phyloP scores from a whole-genome alignment of 2,797 vertebrate species.

The Tapera naevia region DNA sequence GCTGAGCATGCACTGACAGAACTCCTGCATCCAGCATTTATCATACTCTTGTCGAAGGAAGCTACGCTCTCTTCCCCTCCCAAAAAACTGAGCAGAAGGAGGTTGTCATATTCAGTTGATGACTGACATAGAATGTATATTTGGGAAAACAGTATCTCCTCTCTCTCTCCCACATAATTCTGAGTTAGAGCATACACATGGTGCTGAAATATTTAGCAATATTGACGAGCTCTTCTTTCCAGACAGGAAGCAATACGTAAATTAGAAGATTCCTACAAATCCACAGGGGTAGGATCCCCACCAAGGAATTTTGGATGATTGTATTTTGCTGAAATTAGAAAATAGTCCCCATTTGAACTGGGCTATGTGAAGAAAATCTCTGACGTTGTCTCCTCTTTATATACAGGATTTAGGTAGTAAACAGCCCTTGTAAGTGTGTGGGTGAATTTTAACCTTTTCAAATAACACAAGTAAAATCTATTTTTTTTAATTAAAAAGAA shows the following conservation, averaged over 20 bases:
- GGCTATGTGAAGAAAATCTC: background rate
- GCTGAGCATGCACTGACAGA: fast-evolving
- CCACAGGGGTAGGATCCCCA: background rate
- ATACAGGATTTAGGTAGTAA: background rate
- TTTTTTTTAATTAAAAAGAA: background rate
- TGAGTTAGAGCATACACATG: background rate
- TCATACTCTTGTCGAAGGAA: background rate
- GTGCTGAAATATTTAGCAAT: background rate
- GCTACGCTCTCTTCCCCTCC: background rate
- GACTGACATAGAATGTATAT: background rate
- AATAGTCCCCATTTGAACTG: background rate
- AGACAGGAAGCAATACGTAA: background rate
- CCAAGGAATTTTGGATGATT: slow-evolving; percentile 30
- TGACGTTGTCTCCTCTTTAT: background rate
- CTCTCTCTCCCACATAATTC: background rate
- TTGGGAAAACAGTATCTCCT: background rate
- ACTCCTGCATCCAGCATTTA: background rate
- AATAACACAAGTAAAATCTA: background rate
- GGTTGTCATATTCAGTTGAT: fast-evolving
- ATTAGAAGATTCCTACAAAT: slow-evolving; percentile 23
- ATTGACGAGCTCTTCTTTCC: background rate
- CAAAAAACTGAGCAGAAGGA: background rate
- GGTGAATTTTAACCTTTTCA: background rate
- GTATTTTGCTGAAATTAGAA: background rate
- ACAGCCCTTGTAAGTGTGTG: background rate